These are phyloP conservation scores for Lydus trimaculatus DNA, from an alignment of 2,888 invertebrate genomes.

Conservation along the genomic window DNA sequence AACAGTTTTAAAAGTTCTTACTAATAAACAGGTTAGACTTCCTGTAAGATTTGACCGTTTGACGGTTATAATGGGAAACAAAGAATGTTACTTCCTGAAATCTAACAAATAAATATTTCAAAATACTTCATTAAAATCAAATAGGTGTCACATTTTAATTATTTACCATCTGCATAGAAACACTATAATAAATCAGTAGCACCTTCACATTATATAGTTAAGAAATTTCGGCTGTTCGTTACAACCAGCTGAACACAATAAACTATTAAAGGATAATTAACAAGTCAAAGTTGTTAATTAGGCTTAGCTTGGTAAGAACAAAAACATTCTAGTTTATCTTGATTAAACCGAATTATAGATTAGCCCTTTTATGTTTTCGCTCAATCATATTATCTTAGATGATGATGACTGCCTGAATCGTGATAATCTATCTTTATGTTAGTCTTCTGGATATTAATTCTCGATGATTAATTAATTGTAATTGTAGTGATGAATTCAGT, in stretches of 20 bases:
- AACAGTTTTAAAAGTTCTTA: not conserved
- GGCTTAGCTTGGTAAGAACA: constrained; percentile 6
- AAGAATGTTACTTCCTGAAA: constrained; percentile 14
- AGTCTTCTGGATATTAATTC: not conserved
- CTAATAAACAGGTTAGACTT: constrained; percentile 11
- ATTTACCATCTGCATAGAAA: constrained; percentile 22
- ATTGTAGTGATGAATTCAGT: not conserved
- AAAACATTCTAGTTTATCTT: constrained; percentile 19
- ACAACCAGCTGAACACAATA: constrained; percentile 26
- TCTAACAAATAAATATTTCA: constrained; percentile 17
- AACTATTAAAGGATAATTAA: constrained; percentile 27
- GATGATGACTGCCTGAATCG: not conserved
- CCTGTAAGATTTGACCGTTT: not conserved
- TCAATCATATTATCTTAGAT: not conserved
- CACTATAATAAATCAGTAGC: constrained; percentile 26
- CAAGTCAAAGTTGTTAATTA: constrained; percentile 25
- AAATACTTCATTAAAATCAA: constrained; percentile 15
- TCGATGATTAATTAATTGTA: not conserved
- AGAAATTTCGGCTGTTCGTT: constrained; percentile 23
- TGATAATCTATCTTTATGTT: not conserved
- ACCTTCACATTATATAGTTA: constrained; percentile 8
- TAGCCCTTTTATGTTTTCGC: not conserved
- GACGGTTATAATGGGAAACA: constrained; percentile 10
- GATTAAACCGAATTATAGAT: constrained; percentile 23
- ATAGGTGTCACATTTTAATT: constrained; percentile 19